Base-by-base conservation (phyloP, 1,140 invertebrate genomes). In the Megalonaias nervosa region DNA sequence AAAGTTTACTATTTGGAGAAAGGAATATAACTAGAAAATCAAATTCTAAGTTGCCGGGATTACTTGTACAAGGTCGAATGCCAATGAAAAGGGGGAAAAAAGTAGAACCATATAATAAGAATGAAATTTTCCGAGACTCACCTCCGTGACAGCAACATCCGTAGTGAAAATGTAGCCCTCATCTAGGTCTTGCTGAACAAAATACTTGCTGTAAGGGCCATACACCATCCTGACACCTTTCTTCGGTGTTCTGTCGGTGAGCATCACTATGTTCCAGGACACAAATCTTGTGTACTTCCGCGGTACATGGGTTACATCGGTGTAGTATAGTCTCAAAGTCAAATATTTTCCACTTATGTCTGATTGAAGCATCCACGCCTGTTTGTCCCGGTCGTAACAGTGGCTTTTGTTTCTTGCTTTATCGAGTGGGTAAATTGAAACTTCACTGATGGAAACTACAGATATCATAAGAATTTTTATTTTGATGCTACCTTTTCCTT, bases 341-440 rank as follows among this genome's bases (percentile, higher is more conserved):
- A 90, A 71, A 59, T 93, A 94, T 78, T 96, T 95, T 0, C 94
- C 95, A 83, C 95, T 95, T 15, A 94, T 93, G 87, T 97, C 95
- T 14, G 94, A 94, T 80, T 96, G 93, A 23, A 97, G 91, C n/a
- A 94, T 93, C 76, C 96, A 97, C 0, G 94, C 95, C 84, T 95
- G 94, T 82, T 96, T 96, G 87, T 97, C 95, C 2, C 95, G 91
- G 89, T 97, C 96, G 90, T 96, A 96, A 86, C 95, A 95, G 23
- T 95, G 95, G 0, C 94, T 93, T 1, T 82, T 74, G 48, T 58
- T 73, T n/a, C 73, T 78, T 56, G 69, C 26, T 81, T 84, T 87
- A 14, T 80, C 79, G 31, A 80, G 84, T 38, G 82, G 67, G 74
- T 79, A 77, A 31, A 90, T 71, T 16, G 89, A 85, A n/a, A 84